These are phyloP conservation scores for Zophobas atratus DNA, from an alignment of 1,140 invertebrate genomes.

Conservation along the genomic window DNA sequence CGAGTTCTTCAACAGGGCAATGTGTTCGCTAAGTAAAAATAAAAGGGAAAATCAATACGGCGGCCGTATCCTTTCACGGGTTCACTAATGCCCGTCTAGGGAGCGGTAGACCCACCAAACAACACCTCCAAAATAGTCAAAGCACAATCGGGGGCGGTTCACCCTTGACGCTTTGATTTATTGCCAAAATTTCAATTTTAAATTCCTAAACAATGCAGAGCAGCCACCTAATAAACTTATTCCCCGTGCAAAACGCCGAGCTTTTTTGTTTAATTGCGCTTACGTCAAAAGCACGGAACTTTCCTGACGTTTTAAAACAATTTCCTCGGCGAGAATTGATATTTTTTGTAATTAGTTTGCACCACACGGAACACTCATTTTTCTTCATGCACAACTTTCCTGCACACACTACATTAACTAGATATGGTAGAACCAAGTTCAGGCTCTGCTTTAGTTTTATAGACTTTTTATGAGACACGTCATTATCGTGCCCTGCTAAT, in stretches of 20 bases:
- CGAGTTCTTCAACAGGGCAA: conserved; percentile 43
- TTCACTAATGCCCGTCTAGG: conserved; percentile 49
- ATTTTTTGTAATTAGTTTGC: conserved; percentile 30
- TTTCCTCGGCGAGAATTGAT: conserved; percentile 16
- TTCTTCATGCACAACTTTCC: conserved; percentile 14
- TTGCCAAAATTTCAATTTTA: conserved; percentile 52
- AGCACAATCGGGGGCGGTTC: conserved; percentile 50
- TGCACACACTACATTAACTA: not conserved
- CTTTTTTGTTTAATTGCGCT: conserved; percentile 31
- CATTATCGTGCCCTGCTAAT: not conserved
- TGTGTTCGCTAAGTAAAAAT: conserved; percentile 47
- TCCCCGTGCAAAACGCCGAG: conserved; percentile 14
- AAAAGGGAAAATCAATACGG: conserved; percentile 51
- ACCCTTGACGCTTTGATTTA: conserved; percentile 50
- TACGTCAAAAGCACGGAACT: conserved; percentile 19
- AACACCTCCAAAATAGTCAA: conserved; percentile 51
- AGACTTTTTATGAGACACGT: not conserved
- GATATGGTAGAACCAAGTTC: not conserved
- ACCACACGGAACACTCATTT: conserved; percentile 1
- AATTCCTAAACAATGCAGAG: conserved; percentile 40
- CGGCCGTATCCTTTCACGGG: conserved; percentile 46
- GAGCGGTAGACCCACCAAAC: conserved; percentile 46
- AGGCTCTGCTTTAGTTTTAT: not conserved
- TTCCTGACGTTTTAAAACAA: conserved; percentile 27
- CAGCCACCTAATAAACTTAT: conserved; percentile 38